Evolutionary conservation across 2,797 vertebrate species (phyloP).

Genomic region (Chiroxiphia lanceolata): DNA sequence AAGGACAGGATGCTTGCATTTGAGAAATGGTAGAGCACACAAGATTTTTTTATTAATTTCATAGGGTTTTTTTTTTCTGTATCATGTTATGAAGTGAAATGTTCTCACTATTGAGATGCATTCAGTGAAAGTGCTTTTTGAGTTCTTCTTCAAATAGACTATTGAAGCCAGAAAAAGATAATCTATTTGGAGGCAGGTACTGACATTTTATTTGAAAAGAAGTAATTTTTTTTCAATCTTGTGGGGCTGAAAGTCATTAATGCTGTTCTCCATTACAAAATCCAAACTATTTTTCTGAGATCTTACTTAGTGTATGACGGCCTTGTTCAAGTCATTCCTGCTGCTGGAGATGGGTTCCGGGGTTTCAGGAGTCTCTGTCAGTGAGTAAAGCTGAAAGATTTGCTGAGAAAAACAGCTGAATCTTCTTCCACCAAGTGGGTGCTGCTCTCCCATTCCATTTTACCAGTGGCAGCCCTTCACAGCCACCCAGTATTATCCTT

Average conservation of each 20-base stretch:
- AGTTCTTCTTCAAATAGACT: neutral
- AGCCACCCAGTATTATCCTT: neutral
- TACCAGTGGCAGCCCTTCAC: neutral
- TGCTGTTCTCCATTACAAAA: neutral
- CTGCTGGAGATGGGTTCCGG: neutral
- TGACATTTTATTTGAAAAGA: neutral
- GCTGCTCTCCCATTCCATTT: neutral
- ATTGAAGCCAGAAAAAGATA: neutral
- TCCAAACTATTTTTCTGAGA: neutral
- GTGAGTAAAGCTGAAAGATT: neutral
- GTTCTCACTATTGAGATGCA: neutral
- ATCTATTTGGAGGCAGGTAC: neutral
- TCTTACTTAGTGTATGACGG: neutral
- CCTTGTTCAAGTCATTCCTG: neutral
- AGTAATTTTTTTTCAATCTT: neutral
- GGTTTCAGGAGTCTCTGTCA: neutral
- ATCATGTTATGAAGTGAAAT: fast-evolving
- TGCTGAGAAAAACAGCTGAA: neutral
- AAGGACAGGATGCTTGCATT: neutral
- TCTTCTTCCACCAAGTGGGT: neutral
- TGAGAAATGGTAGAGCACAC: neutral
- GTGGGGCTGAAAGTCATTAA: neutral
- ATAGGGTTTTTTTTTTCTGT: neutral
- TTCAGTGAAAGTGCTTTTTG: neutral
- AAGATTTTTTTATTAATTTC: neutral